Percentiles rank a stretch among this genome's conserved stretches.
These are phyloP conservation scores for Leucoptera coffeella DNA, from an alignment of 2,888 invertebrate species.

Conservation along the genomic window DNA sequence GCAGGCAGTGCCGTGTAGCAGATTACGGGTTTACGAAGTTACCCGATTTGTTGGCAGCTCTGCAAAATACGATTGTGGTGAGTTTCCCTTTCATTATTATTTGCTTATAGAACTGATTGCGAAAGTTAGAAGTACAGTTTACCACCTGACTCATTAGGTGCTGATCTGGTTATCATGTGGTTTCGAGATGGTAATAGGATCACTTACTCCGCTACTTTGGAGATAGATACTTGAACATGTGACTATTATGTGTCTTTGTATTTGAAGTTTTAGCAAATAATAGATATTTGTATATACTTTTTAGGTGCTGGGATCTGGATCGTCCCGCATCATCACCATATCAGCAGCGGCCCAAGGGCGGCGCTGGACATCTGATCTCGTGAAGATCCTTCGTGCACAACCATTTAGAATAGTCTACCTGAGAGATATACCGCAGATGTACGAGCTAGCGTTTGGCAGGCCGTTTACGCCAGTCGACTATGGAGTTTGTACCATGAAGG, in stretches of 20 bases:
- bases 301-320: slow-evolving; percentile 86
- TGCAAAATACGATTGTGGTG: slow-evolving; percentile 82
- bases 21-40: slow-evolving; percentile 95
- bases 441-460: slow-evolving; percentile 34
- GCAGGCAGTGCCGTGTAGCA: slow-evolving; percentile 89
- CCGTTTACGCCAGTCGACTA: slow-evolving; percentile 76
- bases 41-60: slow-evolving; percentile 81
- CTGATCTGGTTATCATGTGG: no score
- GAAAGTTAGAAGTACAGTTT: background rate
- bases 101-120: no score
- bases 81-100: no score
- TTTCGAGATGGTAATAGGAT: no score
- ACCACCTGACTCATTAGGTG: no score
- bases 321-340: slow-evolving; percentile 78
- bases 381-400: slow-evolving; percentile 76
- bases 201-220: no score
- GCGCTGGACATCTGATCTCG: slow-evolving; percentile 85
- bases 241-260: no score
- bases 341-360: slow-evolving; percentile 84
- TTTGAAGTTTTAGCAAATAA: no score
- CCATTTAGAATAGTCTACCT: slow-evolving; percentile 69
- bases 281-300: slow-evolving; percentile 4
- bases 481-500: slow-evolving; percentile 77
- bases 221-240: background rate
- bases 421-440: slow-evolving; percentile 65